phyloP scores from a whole-genome alignment of 1,140 invertebrate species.

The Rhyzopertha dominica region DNA sequence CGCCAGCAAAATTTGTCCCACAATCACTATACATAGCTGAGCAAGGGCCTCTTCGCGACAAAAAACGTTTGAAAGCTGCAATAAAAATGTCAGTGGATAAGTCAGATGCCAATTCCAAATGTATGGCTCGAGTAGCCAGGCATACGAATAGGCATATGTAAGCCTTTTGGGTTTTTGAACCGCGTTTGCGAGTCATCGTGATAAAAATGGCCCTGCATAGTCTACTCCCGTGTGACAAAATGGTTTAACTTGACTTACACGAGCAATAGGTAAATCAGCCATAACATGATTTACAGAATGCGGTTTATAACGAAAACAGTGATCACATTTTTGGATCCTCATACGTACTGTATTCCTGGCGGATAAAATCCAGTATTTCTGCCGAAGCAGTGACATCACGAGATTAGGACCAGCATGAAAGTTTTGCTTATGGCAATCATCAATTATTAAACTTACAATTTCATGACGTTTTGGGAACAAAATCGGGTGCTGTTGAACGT shows the following conservation, averaged over 20 bases:
- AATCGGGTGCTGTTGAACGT: too few species aligned
- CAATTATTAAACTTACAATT: constrained; percentile 28
- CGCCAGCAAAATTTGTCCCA: too few species aligned
- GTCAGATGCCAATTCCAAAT: constrained; percentile 26
- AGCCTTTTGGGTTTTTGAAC: constrained; percentile 26
- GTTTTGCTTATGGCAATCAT: constrained; percentile 30
- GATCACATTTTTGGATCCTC: too few species aligned
- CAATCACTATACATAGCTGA: too few species aligned
- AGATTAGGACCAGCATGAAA: constrained; percentile 31
- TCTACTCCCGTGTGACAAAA: constrained; percentile 32
- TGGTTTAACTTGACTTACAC: constrained; percentile 11
- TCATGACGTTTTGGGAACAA: neutral
- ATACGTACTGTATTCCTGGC: constrained; percentile 20
- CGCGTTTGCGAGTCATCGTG: neutral
- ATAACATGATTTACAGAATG: too few species aligned
- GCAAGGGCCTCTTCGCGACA: too few species aligned
- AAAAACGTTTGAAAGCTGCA: constrained; percentile 2
- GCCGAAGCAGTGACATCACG: constrained; percentile 23
- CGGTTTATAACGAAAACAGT: too few species aligned
- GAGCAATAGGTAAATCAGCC: constrained; percentile 1
- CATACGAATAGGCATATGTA: constrained; percentile 21
- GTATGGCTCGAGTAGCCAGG: constrained; percentile 20
- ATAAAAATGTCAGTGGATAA: constrained; percentile 5
- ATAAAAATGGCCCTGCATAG: constrained; percentile 31
- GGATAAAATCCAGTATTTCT: constrained; percentile 36